phyloP scores from a whole-genome alignment of 2,797 vertebrate species.

The Percopsis omiscomaycus region DNA sequence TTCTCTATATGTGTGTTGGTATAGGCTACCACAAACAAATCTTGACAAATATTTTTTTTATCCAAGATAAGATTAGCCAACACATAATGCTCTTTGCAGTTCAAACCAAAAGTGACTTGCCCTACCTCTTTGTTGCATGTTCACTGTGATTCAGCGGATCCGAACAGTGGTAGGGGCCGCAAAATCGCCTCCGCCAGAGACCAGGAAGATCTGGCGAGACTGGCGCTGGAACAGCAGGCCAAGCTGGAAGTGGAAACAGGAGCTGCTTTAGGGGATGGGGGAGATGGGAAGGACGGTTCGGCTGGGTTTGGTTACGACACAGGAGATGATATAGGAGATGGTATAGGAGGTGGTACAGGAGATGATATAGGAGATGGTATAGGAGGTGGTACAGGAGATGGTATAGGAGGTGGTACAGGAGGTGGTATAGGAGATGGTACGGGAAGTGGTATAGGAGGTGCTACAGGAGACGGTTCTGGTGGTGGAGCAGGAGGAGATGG shows the following conservation, averaged over 20 bases:
- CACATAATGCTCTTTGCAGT: not conserved
- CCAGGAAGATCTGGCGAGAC: slow-evolving; percentile 41
- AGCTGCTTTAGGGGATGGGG: not conserved
- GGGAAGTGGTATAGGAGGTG: not conserved
- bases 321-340: slow-evolving; percentile 1
- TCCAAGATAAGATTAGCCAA: too few species aligned
- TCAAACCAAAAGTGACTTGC: not conserved
- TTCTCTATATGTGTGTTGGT: too few species aligned
- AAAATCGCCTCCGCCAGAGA: slow-evolving; percentile 23
- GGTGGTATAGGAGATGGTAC: slow-evolving; percentile 28
- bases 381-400: slow-evolving; percentile 9
- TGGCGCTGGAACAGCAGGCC: slow-evolving; percentile 41
- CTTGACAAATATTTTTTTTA: too few species aligned
- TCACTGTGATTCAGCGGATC: slow-evolving; percentile 54
- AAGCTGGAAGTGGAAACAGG: slow-evolving; percentile 42
- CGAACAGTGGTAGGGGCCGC: slow-evolving; percentile 34
- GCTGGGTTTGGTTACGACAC: not conserved
- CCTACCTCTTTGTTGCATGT: not conserved
- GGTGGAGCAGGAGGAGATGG: slow-evolving; percentile 26
- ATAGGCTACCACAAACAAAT: too few species aligned
- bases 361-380: not conserved
- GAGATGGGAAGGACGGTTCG: not conserved
- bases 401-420: slow-evolving; percentile 5
- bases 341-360: not conserved
- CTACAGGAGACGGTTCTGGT: slow-evolving; percentile 18